Conservation (phyloP, 2,888 invertebrate genomes). For the Drosophila demipolita region DNA sequence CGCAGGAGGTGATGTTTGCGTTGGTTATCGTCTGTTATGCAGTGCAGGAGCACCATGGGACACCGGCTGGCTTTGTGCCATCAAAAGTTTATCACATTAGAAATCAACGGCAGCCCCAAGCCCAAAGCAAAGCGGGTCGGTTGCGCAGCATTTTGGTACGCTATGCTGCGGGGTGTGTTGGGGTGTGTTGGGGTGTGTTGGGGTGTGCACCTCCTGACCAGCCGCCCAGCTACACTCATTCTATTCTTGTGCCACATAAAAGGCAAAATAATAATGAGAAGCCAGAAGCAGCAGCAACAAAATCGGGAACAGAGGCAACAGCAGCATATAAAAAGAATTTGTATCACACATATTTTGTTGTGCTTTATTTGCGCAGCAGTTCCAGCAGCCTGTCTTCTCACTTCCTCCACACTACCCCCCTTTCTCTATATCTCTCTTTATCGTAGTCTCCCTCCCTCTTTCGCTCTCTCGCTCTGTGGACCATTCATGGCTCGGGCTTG, state of each 20-base stretch:
- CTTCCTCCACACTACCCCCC: neutral
- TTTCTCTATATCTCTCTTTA: neutral
- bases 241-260: conserved; percentile 68
- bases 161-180: neutral
- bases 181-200: neutral
- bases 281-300: conserved; percentile 47
- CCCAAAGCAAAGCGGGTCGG: conserved; percentile 22
- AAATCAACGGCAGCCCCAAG: conserved; percentile 71
- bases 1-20: neutral
- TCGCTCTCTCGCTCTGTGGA: conserved; percentile 10
- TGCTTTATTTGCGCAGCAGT: conserved; percentile 60
- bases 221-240: conserved; percentile 20
- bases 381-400: neutral
- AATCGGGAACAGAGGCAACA: conserved; percentile 31
- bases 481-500: conserved; percentile 61
- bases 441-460: neutral
- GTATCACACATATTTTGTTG: conserved; percentile 64
- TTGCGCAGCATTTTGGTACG: conserved; percentile 1
- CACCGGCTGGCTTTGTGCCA: conserved; percentile 55
- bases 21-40: conserved; percentile 10
- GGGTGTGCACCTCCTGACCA: conserved; percentile 11
- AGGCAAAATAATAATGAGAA: conserved; percentile 77
- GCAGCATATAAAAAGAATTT: conserved; percentile 31
- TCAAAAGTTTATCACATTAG: conserved; percentile 76
- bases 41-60: conserved; percentile 41